Evolutionary conservation across 2,888 invertebrate genomes (phyloP).

Genomic region (Hymenopus coronatus): DNA sequence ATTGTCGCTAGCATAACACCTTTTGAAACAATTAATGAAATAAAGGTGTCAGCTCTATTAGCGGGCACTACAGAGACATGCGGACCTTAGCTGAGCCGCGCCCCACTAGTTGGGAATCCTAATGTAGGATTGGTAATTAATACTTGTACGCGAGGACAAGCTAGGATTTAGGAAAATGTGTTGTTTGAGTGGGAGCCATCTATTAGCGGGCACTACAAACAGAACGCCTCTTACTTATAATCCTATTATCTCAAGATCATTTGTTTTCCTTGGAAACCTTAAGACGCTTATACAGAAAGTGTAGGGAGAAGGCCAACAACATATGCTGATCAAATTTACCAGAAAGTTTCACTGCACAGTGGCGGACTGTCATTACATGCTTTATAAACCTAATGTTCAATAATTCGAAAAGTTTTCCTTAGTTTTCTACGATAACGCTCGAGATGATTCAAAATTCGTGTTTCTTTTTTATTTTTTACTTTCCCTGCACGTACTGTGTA

Average conservation of each 20-base stretch:
- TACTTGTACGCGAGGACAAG: neutral
- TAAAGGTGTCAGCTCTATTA: no score
- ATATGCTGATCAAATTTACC: neutral
- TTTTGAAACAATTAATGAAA: no score
- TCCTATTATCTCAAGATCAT: neutral
- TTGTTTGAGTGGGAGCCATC: neutral
- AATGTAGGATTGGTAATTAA: neutral
- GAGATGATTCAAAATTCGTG: no score
- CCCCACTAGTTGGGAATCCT: neutral
- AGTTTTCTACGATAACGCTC: no score
- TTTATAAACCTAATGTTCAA: no score
- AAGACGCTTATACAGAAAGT: neutral
- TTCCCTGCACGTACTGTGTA: no score
- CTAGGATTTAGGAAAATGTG: neutral
- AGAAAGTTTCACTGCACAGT: neutral
- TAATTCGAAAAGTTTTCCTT: no score
- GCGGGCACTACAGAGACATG: no score
- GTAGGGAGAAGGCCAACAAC: neutral
- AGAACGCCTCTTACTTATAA: neutral
- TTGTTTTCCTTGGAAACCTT: neutral
- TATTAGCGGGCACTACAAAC: neutral
- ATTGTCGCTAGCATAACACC: no score
- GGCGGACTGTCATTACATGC: neutral
- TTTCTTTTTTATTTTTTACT: no score
- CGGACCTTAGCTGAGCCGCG: neutral